Conservation (phyloP, 2,888 invertebrate genomes). For the Tetramorium bicarinatum region DNA sequence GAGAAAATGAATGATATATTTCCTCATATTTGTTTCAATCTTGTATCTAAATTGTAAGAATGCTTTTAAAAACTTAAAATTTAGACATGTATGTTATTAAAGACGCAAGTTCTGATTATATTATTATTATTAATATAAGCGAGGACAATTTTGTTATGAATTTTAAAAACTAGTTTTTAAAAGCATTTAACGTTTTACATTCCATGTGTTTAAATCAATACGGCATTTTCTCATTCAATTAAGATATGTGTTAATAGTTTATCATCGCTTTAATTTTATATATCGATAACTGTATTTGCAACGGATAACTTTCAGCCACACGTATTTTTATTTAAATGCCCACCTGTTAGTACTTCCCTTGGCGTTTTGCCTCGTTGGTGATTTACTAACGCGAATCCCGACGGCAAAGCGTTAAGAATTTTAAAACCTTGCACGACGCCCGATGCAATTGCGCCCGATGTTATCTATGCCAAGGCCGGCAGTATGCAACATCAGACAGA, state of each 20-base stretch:
- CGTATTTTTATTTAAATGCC: constrained; percentile 9
- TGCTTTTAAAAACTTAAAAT: not conserved
- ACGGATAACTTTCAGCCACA: not conserved
- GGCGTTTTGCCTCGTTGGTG: not conserved
- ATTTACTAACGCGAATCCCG: not conserved
- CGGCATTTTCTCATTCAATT: not conserved
- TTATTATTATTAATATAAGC: no score
- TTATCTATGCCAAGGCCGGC: constrained; percentile 15
- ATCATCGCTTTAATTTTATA: not conserved
- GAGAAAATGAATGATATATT: not conserved
- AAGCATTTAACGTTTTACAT: not conserved
- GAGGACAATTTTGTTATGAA: no score
- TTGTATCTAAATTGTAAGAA: not conserved
- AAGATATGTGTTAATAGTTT: not conserved
- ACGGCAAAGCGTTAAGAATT: constrained; percentile 21
- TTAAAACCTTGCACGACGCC: constrained; percentile 1
- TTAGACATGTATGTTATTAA: no score
- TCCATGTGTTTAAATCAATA: not conserved
- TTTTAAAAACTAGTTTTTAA: no score
- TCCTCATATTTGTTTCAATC: not conserved
- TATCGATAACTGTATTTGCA: not conserved
- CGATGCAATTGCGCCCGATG: constrained; percentile 5
- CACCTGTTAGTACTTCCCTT: not conserved
- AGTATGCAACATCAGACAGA: constrained; percentile 24
- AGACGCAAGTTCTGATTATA: no score